phyloP scores from a whole-genome alignment of 2,113 vertebrate species.

The Tetrao urogallus region DNA sequence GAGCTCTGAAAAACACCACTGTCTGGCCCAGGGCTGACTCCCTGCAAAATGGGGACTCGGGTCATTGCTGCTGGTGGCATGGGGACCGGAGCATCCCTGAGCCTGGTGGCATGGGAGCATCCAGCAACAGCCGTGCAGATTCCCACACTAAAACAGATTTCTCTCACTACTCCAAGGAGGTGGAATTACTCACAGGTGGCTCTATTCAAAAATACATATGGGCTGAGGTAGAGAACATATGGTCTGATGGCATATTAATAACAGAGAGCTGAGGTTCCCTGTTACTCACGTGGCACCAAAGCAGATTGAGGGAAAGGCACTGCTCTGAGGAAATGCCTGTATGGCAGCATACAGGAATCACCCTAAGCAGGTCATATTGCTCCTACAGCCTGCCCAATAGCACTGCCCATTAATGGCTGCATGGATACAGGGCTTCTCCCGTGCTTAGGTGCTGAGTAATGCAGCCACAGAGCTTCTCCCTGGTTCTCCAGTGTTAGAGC shows the following conservation, averaged over 20 bases:
- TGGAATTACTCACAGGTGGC: slow-evolving; percentile 68
- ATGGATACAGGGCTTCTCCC: neutral
- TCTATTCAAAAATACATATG: slow-evolving; percentile 64
- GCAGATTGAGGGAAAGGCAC: slow-evolving; percentile 43
- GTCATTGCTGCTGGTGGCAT: neutral
- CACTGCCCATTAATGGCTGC: neutral
- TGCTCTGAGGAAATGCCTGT: neutral
- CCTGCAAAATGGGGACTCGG: neutral
- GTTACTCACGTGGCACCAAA: slow-evolving; percentile 29
- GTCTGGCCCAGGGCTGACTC: neutral
- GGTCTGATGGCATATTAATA: slow-evolving; percentile 24
- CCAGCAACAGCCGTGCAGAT: rapidly evolving
- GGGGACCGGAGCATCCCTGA: rapidly evolving
- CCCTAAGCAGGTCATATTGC: neutral
- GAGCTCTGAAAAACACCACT: neutral
- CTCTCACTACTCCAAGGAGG: slow-evolving; percentile 50
- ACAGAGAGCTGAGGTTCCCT: slow-evolving; percentile 9
- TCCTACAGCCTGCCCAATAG: neutral
- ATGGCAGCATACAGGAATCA: neutral
- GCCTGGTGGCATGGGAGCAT: rapidly evolving
- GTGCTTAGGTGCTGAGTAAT: neutral
- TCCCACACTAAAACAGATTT: neutral
- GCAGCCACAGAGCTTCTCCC: neutral
- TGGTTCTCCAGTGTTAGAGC: neutral
- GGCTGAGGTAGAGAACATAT: slow-evolving; percentile 46